phyloP scores from a whole-genome alignment of 2,797 vertebrate species.

The Eospalax fontanierii region DNA sequence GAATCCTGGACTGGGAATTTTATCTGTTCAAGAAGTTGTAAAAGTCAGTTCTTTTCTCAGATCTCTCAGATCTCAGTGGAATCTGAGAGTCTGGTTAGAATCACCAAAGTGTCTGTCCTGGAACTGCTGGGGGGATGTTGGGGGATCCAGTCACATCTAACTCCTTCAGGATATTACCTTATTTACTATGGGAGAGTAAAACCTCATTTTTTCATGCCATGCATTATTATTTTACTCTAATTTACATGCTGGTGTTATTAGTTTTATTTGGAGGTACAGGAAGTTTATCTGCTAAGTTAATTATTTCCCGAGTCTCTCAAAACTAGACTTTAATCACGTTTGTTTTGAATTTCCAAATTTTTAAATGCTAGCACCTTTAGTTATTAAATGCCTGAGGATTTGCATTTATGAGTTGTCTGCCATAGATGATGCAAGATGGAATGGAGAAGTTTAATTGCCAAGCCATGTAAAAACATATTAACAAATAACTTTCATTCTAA shows the following conservation, averaged over 20 bases:
- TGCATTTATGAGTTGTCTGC: neutral
- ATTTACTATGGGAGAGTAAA: neutral
- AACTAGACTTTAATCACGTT: conserved; percentile 23
- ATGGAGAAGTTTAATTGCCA: neutral
- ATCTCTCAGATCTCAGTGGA: too few species aligned
- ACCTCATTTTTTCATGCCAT: neutral
- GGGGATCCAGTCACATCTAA: too few species aligned
- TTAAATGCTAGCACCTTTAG: conserved; percentile 18
- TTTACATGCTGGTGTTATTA: neutral
- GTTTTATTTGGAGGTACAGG: conserved; percentile 14
- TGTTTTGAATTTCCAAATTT: neutral
- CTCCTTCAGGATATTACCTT: neutral
- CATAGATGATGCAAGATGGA: neutral
- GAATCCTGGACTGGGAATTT: too few species aligned
- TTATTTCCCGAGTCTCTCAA: neutral
- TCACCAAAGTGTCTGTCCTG: too few species aligned
- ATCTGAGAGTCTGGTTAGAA: too few species aligned
- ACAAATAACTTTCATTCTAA: neutral
- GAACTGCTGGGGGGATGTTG: too few species aligned
- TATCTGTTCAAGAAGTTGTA: too few species aligned
- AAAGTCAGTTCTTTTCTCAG: too few species aligned
- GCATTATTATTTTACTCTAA: conserved; percentile 1
- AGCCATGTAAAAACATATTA: neutral
- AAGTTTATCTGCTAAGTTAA: conserved; percentile 53
- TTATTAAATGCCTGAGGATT: neutral